Percentiles rank a stretch among this genome's conserved stretches.
Evolutionary conservation across 2,797 vertebrate genomes (phyloP).

Genomic region (Epinephelus coioides): DNA sequence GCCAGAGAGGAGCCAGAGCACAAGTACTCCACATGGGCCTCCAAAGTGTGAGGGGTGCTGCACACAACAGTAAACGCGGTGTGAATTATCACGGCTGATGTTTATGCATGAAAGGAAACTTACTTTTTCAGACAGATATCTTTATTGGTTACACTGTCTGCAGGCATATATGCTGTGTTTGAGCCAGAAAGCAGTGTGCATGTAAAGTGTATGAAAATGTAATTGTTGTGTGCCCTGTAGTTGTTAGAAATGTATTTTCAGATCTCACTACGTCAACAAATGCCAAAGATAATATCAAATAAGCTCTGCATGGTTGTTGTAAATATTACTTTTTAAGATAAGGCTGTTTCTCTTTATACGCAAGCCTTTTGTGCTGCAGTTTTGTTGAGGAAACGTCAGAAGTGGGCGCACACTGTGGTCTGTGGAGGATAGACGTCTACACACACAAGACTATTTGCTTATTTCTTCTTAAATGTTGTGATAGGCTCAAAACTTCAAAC

Average conservation of each 20-base stretch:
- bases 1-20: conserved; percentile 77
- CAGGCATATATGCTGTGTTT: conserved; percentile 49
- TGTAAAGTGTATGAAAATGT: background rate
- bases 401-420: background rate
- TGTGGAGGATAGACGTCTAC: background rate
- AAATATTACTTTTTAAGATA: background rate
- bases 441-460: background rate
- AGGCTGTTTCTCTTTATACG: background rate
- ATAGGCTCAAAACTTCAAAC: conserved; percentile 1
- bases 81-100: background rate
- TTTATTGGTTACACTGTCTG: conserved; percentile 61
- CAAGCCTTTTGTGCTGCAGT: background rate
- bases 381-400: background rate
- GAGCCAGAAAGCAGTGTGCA: too few species aligned
- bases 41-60: conserved; percentile 66
- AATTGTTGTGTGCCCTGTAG: background rate
- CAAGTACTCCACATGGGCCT: conserved; percentile 70
- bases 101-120: background rate
- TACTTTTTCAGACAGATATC: background rate
- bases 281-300: too few species aligned
- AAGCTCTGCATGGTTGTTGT: too few species aligned
- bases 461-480: background rate
- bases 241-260: too few species aligned
- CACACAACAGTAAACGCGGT: background rate
- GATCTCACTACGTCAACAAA: too few species aligned